Conservation (phyloP, 2,888 invertebrate species). For the Hirtodrosophila alboralis region DNA sequence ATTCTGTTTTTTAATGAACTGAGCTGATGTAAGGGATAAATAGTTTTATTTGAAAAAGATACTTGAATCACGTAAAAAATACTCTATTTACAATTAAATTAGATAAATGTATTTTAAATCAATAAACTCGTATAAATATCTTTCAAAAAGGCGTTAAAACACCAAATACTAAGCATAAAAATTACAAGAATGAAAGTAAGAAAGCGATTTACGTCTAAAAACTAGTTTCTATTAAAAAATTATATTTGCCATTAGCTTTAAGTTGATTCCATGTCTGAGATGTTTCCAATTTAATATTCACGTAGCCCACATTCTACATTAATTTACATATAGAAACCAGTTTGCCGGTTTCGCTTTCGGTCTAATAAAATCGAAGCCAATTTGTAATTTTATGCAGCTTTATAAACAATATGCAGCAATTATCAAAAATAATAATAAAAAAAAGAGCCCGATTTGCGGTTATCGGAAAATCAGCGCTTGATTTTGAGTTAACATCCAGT, state of each 20-base stretch:
- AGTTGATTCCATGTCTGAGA: background rate
- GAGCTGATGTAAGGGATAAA: no score
- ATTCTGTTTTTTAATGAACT: no score
- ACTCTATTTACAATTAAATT: no score
- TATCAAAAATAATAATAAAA: slow-evolving; percentile 13
- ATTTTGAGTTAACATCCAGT: slow-evolving; percentile 6
- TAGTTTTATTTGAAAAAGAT: no score
- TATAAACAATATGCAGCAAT: slow-evolving; percentile 12
- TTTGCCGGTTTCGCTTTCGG: slow-evolving; percentile 39
- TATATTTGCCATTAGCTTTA: background rate
- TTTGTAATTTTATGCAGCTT: slow-evolving; percentile 16
- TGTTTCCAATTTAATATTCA: background rate
- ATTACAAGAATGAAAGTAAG: background rate
- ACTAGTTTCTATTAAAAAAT: slow-evolving; percentile 3
- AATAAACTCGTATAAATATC: no score
- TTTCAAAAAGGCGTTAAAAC: no score
- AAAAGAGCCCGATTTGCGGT: slow-evolving; percentile 16
- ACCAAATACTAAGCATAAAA: background rate
- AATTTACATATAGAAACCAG: slow-evolving; percentile 39
- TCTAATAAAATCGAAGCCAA: slow-evolving; percentile 22
- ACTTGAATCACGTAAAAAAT: no score
- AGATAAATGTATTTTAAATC: no score
- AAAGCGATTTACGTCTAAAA: background rate
- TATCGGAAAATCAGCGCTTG: slow-evolving; percentile 40
- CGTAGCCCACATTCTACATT: slow-evolving; percentile 40